Evolutionary conservation across 2,113 vertebrate species (phyloP).

Genomic region (human (Homo sapiens)): DNA sequence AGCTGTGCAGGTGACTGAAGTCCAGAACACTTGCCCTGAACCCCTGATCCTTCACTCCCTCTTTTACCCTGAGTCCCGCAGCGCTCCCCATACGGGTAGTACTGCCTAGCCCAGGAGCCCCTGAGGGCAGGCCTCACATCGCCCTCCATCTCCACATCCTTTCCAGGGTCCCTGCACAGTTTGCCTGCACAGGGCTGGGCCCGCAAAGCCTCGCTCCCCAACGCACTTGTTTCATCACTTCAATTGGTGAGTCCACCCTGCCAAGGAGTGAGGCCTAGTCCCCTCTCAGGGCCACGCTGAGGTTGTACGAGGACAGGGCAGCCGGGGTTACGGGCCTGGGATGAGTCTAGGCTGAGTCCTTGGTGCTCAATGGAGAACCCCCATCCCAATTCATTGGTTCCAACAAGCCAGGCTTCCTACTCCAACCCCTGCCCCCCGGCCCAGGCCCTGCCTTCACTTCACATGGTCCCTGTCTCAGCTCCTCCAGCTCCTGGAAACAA

Average conservation of each 20-base stretch:
- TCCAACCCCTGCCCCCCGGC: neutral
- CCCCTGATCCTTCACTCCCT: neutral
- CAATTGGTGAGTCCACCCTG: neutral
- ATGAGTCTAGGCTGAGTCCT: neutral
- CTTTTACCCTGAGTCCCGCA: neutral
- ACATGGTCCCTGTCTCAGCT: constrained; percentile 29
- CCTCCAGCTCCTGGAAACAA: constrained; percentile 47
- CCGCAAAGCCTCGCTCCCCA: neutral
- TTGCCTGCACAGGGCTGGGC: neutral
- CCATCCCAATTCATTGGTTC: no score
- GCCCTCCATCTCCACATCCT: neutral
- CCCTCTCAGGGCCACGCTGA: neutral
- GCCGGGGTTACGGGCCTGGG: neutral
- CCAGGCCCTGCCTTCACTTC: constrained; percentile 21
- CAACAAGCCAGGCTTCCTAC: no score
- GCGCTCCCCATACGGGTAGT: neutral
- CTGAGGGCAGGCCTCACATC: neutral
- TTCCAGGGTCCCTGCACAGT: neutral
- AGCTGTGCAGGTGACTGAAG: neutral
- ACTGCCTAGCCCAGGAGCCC: neutral
- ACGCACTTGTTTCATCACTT: neutral
- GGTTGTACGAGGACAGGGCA: neutral
- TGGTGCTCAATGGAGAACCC: neutral
- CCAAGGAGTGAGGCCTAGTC: neutral
- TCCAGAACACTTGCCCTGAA: neutral